A percentile compares a stretch with the other conserved stretches of the same genome.
Evolutionary conservation across 2,113 vertebrate species (phyloP).

Genomic region (Melanerpes aurifrons): DNA sequence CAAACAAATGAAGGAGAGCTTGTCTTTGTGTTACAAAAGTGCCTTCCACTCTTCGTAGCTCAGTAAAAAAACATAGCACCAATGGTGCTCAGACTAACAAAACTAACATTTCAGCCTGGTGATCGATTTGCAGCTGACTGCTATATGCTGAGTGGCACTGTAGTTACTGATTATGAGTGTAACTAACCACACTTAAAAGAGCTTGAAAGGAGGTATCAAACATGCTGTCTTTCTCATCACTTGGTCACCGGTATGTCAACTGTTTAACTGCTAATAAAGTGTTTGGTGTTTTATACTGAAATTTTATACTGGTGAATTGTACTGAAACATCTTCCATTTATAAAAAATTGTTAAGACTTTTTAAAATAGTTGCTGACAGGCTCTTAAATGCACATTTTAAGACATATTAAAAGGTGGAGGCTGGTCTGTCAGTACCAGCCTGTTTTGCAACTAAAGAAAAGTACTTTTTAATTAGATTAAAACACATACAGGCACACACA

Average conservation of each 20-base stretch:
- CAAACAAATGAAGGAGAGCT: background rate
- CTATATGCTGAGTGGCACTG: background rate
- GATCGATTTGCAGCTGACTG: background rate
- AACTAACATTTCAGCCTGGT: background rate
- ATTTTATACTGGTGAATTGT: background rate
- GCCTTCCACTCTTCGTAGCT: background rate
- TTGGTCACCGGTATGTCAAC: background rate
- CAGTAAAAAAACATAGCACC: background rate
- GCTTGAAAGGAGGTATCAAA: background rate
- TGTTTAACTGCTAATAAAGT: background rate
- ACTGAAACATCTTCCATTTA: background rate
- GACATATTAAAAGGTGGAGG: background rate
- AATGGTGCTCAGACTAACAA: background rate
- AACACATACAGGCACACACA: too few species aligned
- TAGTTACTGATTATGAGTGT: background rate
- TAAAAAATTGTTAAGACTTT: background rate
- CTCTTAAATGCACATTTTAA: background rate
- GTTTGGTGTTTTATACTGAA: background rate
- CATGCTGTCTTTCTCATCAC: background rate
- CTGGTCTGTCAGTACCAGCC: accelerated
- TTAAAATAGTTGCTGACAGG: background rate
- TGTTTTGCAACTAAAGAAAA: background rate
- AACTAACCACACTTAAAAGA: background rate
- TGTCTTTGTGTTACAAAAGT: background rate
- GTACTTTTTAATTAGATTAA: background rate